A percentile compares a stretch with the other conserved stretches of the same genome.
Conservation (phyloP, 2,797 vertebrate genomes). For the Parotocinclus haroldoi region DNA sequence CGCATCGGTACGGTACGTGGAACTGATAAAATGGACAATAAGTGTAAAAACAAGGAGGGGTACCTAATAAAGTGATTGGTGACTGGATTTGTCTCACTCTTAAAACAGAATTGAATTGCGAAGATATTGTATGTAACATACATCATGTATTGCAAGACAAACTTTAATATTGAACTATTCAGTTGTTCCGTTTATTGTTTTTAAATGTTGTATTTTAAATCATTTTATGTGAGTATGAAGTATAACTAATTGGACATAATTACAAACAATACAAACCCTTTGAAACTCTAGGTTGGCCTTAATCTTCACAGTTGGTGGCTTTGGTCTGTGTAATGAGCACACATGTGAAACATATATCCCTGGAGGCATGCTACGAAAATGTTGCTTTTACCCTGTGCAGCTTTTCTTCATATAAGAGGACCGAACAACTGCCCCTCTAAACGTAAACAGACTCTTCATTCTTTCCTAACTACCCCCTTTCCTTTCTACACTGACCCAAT, state of each 20-base stretch:
- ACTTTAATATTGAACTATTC: too few species aligned
- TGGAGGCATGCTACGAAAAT: slow-evolving; percentile 20
- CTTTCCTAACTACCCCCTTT: slow-evolving; percentile 24
- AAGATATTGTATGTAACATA: too few species aligned
- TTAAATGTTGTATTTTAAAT: background rate
- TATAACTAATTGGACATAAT: background rate
- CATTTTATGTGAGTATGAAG: background rate
- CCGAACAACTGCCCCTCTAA: slow-evolving; percentile 24
- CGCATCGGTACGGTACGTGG: too few species aligned
- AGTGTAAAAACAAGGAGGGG: too few species aligned
- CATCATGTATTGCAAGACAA: too few species aligned
- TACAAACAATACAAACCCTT: background rate
- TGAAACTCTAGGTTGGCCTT: background rate
- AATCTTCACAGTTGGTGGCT: background rate
- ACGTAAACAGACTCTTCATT: slow-evolving; percentile 24
- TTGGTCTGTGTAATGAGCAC: background rate
- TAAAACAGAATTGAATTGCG: too few species aligned
- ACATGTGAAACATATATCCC: slow-evolving; percentile 4
- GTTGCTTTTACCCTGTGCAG: slow-evolving; percentile 10
- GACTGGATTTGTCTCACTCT: too few species aligned
- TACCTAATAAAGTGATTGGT: too few species aligned
- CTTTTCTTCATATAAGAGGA: slow-evolving; percentile 21
- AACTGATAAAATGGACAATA: too few species aligned
- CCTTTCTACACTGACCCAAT: slow-evolving; percentile 18
- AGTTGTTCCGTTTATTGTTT: too few species aligned